Evolutionary conservation across 37 sponge, comb jelly and placozoan genomes (phyloP).

Genomic region (Hexactinellida sp.): DNA sequence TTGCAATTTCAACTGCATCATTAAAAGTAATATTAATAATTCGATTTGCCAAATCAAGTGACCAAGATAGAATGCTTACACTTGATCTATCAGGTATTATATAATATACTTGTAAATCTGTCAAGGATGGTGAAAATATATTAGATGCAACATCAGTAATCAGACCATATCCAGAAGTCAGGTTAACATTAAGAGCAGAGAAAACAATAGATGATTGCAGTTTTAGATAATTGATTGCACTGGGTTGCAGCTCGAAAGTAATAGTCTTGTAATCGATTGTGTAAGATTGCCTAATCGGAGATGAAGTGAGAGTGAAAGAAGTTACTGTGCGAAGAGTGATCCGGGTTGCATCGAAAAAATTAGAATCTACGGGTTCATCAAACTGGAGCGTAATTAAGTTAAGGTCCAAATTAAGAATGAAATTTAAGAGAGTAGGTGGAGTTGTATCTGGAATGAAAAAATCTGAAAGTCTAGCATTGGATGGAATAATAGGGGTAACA

Average conservation of each 20-base stretch:
- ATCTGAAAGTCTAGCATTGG: slow-evolving; percentile 27
- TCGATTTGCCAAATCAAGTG: slow-evolving; percentile 38
- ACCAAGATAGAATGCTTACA: slow-evolving; percentile 37
- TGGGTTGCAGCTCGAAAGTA: slow-evolving; percentile 22
- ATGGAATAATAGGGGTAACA: slow-evolving; percentile 19
- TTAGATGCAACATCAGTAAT: slow-evolving; percentile 37
- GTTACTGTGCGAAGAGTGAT: slow-evolving; percentile 25
- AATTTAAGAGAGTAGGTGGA: slow-evolving; percentile 39
- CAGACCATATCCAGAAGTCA: slow-evolving; percentile 16
- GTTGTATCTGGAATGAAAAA: slow-evolving; percentile 31
- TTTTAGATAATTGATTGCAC: slow-evolving; percentile 43
- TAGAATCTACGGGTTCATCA: slow-evolving; percentile 54
- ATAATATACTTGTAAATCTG: not conserved
- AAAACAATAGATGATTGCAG: slow-evolving; percentile 21
- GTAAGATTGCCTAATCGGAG: slow-evolving; percentile 14
- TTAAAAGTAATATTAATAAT: slow-evolving; percentile 49
- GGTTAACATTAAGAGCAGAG: slow-evolving; percentile 19
- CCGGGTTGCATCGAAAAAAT: slow-evolving; percentile 20
- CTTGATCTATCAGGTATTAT: slow-evolving; percentile 36
- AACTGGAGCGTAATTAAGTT: slow-evolving; percentile 34
- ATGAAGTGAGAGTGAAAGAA: slow-evolving; percentile 28
- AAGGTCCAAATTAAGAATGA: slow-evolving; percentile 45
- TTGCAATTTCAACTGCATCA: slow-evolving; percentile 51
- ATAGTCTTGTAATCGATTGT: slow-evolving; percentile 22
- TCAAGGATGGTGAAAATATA: not conserved